Evolutionary conservation across 2,113 vertebrate species (phyloP).

Genomic region (Nerophis ophidion): DNA sequence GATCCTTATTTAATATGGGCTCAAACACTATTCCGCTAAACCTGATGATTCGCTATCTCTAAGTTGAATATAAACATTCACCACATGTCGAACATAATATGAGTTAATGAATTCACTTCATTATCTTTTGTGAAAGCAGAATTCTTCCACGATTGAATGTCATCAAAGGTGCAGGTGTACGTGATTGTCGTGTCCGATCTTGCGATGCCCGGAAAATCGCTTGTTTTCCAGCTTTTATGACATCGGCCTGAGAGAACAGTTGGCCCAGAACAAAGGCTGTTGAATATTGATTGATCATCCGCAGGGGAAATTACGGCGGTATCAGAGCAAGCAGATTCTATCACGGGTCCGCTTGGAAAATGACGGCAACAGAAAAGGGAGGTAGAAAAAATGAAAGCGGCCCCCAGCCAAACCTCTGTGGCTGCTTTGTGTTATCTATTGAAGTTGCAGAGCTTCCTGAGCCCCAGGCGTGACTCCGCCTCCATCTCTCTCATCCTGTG

Average conservation of each 20-base stretch:
- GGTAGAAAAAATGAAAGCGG: constrained; percentile 9
- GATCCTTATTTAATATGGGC: too few relatives aligned
- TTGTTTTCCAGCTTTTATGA: constrained; percentile 34
- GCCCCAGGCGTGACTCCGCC: constrained; percentile 33
- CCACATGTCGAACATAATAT: too few relatives aligned
- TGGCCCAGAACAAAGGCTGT: constrained; percentile 45
- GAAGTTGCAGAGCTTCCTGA: constrained; percentile 48
- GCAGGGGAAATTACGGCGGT: constrained; percentile 67
- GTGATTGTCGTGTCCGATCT: constrained; percentile 10
- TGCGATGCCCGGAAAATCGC: constrained; percentile 9
- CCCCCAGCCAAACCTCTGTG: constrained; percentile 26
- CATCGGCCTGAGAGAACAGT: constrained; percentile 39
- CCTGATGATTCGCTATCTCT: too few relatives aligned
- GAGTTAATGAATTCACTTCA: too few relatives aligned
- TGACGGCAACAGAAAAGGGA: constrained; percentile 40
- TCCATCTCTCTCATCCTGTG: constrained; percentile 43
- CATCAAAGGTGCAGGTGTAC: too few relatives aligned
- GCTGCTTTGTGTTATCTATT: constrained; percentile 40
- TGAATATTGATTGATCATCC: constrained; percentile 69
- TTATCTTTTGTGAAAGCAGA: too few relatives aligned
- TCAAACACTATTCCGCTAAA: too few relatives aligned
- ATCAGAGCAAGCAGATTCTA: constrained; percentile 47
- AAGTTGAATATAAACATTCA: too few relatives aligned
- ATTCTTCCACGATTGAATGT: too few relatives aligned
- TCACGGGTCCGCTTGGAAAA: constrained; percentile 56